Base-by-base conservation (phyloP, 2,797 vertebrate genomes). In the Malacoraja senta region DNA sequence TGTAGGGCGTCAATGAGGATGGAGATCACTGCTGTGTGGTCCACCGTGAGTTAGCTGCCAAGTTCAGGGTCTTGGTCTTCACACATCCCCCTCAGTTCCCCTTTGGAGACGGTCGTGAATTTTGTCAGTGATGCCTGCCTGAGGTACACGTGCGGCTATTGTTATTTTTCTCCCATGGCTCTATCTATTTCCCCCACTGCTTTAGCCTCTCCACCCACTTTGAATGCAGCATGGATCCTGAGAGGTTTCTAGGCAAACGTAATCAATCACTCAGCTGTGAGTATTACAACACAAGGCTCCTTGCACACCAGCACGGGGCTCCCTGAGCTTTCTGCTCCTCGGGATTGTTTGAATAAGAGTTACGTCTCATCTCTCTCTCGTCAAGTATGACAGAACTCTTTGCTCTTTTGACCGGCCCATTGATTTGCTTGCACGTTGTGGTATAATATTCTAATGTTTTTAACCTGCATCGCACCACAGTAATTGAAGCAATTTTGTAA, bases 391-490 rank as follows among this genome's bases (percentile, higher is more conserved):
- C 90, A 92, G 68, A 76, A 71, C 90, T 76, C 90, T 44, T 92
- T 92, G 90, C 38, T 92, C 90, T 76, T 92, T 92, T 92, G 90
- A 92, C 90, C 71, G 6, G 38, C 24, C 71, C 71, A 92, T 92
- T 92, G 90, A 92, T 92, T 92, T 88, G 21, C 71, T 53, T 53
- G 68, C 90, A 76, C 26, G 19, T 92, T 92, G 35, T 38, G 15
- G 38, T 71, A 76, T 92, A 92, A 92, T 92, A 92, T 92, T 92
- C 90, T 92, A 92, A 92, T 92, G 90, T 72, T 76, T 92, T 76
- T 92, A 92, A 92, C 90, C 90, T 92, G 68, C 71, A 19, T 76
- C 76, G 90, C 90, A 92, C 90, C 90, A 92, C 71, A 26, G 90
- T 92, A 92, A 92, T 92, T 92, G 90, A 92, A 92, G 71, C 38